Conservation (phyloP, 2,797 vertebrate species). For the Eupleurogrammus muticus region DNA sequence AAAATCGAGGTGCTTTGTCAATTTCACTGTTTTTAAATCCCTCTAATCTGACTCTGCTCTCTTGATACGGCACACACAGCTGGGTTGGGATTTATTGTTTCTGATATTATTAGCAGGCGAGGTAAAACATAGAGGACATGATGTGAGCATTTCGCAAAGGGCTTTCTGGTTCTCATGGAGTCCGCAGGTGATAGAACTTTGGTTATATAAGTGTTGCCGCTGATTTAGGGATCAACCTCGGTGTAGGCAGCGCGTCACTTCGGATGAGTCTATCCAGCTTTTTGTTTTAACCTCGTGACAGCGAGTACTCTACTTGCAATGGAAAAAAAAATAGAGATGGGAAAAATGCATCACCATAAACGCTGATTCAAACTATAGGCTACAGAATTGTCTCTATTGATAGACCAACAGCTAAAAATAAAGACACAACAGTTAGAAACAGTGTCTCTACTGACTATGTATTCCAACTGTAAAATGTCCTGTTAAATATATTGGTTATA, state of each 20-base stretch:
- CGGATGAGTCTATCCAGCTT: conserved; percentile 26
- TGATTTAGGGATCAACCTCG: conserved; percentile 49
- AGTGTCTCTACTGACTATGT: too few species aligned
- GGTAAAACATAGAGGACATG: conserved; percentile 61
- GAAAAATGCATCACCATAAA: conserved; percentile 17
- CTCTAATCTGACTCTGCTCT: conserved; percentile 70
- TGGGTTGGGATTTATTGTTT: conserved; percentile 68
- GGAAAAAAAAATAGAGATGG: conserved; percentile 1
- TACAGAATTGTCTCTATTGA: conserved; percentile 12
- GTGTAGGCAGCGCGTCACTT: conserved; percentile 40
- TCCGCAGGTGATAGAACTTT: conserved; percentile 45
- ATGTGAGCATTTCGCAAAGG: conserved; percentile 57
- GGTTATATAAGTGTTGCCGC: conserved; percentile 46
- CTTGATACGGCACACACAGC: conserved; percentile 60
- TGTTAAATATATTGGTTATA: too few species aligned
- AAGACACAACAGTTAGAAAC: background rate
- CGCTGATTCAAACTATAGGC: background rate
- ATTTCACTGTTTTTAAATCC: conserved; percentile 77
- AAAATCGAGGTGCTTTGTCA: conserved; percentile 76
- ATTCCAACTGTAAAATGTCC: too few species aligned
- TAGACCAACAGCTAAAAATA: background rate
- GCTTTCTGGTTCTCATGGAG: conserved; percentile 45
- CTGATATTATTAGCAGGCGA: conserved; percentile 64
- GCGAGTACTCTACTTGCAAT: conserved; percentile 46
- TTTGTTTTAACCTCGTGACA: conserved; percentile 59